Evolutionary conservation across 2,888 invertebrate species (phyloP).

Genomic region (Adineta ricciae): DNA sequence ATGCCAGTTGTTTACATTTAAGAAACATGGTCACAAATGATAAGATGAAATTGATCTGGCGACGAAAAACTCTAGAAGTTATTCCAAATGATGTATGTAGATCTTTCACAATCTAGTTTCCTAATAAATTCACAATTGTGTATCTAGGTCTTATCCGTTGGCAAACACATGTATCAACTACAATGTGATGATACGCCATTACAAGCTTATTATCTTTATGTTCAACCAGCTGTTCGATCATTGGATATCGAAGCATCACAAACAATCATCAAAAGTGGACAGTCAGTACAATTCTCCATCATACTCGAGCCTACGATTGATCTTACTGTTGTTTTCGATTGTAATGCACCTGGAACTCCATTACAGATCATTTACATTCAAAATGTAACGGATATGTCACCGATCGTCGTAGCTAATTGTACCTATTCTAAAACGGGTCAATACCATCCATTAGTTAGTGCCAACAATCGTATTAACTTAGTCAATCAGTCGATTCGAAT

Average conservation of each 20-base stretch:
- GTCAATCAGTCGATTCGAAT: background rate
- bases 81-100: background rate
- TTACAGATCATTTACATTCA: background rate
- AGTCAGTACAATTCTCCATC: background rate
- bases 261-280: background rate
- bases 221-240: background rate
- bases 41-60: background rate
- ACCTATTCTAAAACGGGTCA: background rate
- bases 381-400: background rate
- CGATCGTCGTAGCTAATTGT: background rate
- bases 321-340: background rate
- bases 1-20: slow-evolving; percentile 8
- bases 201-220: background rate
- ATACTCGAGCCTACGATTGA: background rate
- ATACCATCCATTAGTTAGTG: slow-evolving; percentile 2
- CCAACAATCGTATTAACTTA: background rate
- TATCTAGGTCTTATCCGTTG: background rate
- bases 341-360: background rate
- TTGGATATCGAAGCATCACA: slow-evolving; percentile 12
- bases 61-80: background rate
- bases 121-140: background rate
- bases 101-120: background rate
- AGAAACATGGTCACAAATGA: slow-evolving; percentile 4
- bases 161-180: background rate
- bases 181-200: background rate